Percentiles rank a stretch among this genome's conserved stretches.
These are phyloP conservation scores for Cephalopholis sonnerati DNA, from an alignment of 2,113 vertebrate species.

Conservation along the genomic window DNA sequence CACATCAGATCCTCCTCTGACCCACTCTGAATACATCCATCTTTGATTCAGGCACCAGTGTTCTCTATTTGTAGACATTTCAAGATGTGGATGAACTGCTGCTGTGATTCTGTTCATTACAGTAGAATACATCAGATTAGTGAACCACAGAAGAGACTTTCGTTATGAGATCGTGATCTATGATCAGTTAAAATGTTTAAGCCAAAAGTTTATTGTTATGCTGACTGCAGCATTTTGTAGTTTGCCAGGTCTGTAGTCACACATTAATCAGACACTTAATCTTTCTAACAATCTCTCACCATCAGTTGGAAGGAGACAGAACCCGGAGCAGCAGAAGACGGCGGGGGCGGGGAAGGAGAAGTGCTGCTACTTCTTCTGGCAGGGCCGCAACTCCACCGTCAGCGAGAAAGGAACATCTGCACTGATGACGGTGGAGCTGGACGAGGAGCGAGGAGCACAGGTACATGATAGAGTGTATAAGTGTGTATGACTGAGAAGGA, in stretches of 20 bases:
- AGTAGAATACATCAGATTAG: not conserved
- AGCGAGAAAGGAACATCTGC: slow-evolving; percentile 95
- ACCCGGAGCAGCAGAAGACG: slow-evolving; percentile 81
- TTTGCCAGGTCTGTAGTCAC: no score
- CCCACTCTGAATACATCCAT: not conserved
- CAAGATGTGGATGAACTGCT: no score
- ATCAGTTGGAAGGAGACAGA: slow-evolving; percentile 92
- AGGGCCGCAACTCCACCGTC: slow-evolving; percentile 92
- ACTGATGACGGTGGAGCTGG: slow-evolving; percentile 94
- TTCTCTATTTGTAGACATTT: not conserved
- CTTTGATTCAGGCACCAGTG: not conserved
- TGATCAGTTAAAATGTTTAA: not conserved
- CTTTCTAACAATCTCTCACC: not conserved
- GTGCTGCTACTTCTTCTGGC: slow-evolving; percentile 97
- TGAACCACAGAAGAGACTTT: not conserved
- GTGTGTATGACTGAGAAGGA: no score
- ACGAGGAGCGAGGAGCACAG: slow-evolving; percentile 94
- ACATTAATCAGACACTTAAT: no score
- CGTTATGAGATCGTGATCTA: not conserved
- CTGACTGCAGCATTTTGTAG: no score
- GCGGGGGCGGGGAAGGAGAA: slow-evolving; percentile 89
- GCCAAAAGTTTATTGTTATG: no score
- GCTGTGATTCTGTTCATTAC: not conserved
- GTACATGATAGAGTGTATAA: slow-evolving; percentile 60
- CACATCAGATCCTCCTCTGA: not conserved